Evolutionary conservation across 2,113 vertebrate species (phyloP).

Genomic region (Dascyllus trimaculatus): DNA sequence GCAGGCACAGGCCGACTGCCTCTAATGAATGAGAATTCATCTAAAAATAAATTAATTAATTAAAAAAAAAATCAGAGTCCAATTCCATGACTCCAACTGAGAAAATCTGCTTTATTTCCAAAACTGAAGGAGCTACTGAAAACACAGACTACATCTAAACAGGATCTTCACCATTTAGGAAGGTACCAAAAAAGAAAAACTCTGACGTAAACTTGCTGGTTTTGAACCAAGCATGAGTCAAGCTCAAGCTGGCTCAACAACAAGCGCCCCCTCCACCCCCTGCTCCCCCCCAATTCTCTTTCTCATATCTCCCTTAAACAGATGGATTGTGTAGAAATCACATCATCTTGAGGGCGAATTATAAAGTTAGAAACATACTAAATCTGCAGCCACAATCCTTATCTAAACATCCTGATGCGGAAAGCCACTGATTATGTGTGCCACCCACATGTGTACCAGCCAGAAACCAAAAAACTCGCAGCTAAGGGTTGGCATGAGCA

Average conservation of each 20-base stretch:
- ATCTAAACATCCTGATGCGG: slow-evolving; percentile 75
- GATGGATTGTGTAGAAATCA: slow-evolving; percentile 39
- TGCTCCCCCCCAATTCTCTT: background rate
- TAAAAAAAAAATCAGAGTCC: background rate
- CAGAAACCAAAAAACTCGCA: slow-evolving; percentile 43
- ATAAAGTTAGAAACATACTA: slow-evolving; percentile 52
- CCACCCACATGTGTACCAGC: slow-evolving; percentile 62
- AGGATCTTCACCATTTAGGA: background rate
- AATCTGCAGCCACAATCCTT: slow-evolving; percentile 66
- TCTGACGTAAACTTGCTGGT: slow-evolving; percentile 7
- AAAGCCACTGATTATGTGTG: slow-evolving; percentile 66
- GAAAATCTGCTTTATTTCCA: no score
- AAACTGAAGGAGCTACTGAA: no score
- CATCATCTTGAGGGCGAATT: slow-evolving; percentile 51
- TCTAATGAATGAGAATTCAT: background rate
- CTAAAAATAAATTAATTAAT: background rate
- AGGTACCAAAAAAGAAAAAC: slow-evolving; percentile 2
- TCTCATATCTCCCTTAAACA: slow-evolving; percentile 50
- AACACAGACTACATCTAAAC: background rate
- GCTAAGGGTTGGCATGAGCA: slow-evolving; percentile 22
- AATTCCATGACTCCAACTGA: slow-evolving; percentile 2
- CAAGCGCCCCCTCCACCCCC: background rate
- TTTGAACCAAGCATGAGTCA: slow-evolving; percentile 23
- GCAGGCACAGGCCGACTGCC: background rate
- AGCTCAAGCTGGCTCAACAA: background rate